Percentiles rank a stretch among this genome's conserved stretches.
These are phyloP conservation scores for Caracal caracal DNA, from an alignment of 2,113 vertebrate species.

Conservation along the genomic window DNA sequence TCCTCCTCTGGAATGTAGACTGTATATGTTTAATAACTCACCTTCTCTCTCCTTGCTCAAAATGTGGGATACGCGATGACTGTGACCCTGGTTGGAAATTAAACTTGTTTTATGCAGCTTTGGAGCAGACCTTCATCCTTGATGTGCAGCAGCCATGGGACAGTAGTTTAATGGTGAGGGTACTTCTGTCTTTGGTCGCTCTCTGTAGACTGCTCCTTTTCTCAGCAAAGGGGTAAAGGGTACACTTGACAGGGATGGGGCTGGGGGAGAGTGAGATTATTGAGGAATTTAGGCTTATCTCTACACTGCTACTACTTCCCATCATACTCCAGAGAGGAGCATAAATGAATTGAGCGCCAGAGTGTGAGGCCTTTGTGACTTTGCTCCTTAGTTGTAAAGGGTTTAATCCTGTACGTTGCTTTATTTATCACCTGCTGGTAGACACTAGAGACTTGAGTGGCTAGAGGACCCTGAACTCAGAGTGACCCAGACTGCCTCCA, in stretches of 20 bases:
- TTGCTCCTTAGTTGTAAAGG: not conserved
- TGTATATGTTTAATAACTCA: constrained; percentile 77
- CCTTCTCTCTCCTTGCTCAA: constrained; percentile 77
- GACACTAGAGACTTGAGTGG: not conserved
- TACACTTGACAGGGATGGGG: not conserved
- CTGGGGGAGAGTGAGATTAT: not conserved
- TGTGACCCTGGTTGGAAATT: constrained; percentile 83
- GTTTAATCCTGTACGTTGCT: not conserved
- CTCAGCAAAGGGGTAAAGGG: not conserved
- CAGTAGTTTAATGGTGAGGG: not conserved
- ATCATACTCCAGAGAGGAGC: not conserved
- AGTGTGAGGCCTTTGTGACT: not conserved
- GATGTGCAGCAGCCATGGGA: not conserved
- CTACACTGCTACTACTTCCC: not conserved
- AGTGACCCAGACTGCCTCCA: not conserved
- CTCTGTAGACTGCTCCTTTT: not conserved
- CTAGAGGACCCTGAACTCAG: not conserved
- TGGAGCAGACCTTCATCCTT: constrained; percentile 77
- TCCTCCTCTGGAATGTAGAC: constrained; percentile 78
- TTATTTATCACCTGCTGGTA: not conserved
- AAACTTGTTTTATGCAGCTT: constrained; percentile 87
- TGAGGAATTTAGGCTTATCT: not conserved
- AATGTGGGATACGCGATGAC: constrained; percentile 76
- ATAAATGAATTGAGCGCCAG: not conserved
- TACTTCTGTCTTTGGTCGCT: not conserved